Evolutionary conservation across 2,797 vertebrate genomes (phyloP), one percentile per base, ranked within the genome.

Genomic region (Trematomus bernacchii): DNA sequence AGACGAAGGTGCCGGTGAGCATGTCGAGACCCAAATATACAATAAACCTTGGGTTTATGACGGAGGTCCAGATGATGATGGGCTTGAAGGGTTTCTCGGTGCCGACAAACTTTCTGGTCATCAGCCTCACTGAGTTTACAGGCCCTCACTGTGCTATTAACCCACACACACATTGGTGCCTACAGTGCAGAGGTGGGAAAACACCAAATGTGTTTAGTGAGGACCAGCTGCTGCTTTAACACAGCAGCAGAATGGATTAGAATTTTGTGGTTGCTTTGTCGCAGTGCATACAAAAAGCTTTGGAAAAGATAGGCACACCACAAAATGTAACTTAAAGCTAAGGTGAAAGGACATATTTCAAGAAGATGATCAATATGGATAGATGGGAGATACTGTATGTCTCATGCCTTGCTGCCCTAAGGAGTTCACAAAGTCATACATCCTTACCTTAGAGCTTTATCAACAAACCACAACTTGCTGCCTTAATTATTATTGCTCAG

Each of bases 31-130:
- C 71, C 74, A 80, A 66, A 88, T 70, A 83, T 73, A 64, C 71
- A 58, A 80, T 92, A 91, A 91, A 93, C 74, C 79, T 79, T 50
- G 52, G 79, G 59, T 89, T 91, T 91, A 91, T 85, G 86, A 83
- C 33, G 8, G 65, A 74, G 68, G 86, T 80, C 83, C 88, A 91
- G 86, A 89, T 90, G 87, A 92, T 87, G 84, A 86, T 82, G 71
- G 68, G 82, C 51, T 84, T 85, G 64, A 82, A 85, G 62, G 82
- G 85, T 85, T 89, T 82, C 85, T 79, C 23, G 70, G 66, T 87
- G 87, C 81, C 82, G 87, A 82, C 86, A 90, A 89, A 87, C 80
- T 33, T 89, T 83, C 67, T 81, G 80, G 77, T 86, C 85, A 89
- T 91, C 88, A 85, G 86, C 72, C 79, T 90, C 71, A 71, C 82